A percentile compares a stretch with the other conserved stretches of the same genome.
phyloP scores from a whole-genome alignment of 1,140 invertebrate species.

The Phocides pigmalion region DNA sequence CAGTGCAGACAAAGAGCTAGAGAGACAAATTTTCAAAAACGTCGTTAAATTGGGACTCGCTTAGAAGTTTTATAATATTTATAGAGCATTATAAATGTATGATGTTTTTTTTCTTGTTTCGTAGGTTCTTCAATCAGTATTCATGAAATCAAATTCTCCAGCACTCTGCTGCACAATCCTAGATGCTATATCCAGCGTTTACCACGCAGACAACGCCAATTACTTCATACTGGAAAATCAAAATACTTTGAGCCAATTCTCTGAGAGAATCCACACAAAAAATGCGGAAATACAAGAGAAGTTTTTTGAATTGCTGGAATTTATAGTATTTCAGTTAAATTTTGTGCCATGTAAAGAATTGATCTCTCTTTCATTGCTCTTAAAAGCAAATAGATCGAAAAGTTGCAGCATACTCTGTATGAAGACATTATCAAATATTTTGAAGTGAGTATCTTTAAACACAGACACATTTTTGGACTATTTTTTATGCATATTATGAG shows the following conservation, averaged over 20 bases:
- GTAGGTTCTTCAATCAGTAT: constrained; percentile 97
- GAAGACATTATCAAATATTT: constrained; percentile 94
- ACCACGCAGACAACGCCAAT: constrained; percentile 98
- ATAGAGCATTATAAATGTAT: too few relatives aligned
- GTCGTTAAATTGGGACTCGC: too few relatives aligned
- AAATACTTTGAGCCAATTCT: constrained; percentile 97
- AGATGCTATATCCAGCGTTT: constrained; percentile 98
- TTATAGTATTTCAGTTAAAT: constrained; percentile 98
- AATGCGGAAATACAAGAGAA: constrained; percentile 96
- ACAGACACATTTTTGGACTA: too few relatives aligned
- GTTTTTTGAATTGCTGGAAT: constrained; percentile 97
- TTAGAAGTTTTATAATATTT: too few relatives aligned
- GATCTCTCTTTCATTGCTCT: constrained; percentile 96
- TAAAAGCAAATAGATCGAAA: constrained; percentile 93
- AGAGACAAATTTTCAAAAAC: too few relatives aligned
- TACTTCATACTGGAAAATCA: constrained; percentile 99
- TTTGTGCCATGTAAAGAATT: constrained; percentile 99
- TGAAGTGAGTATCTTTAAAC: constrained; percentile 85
- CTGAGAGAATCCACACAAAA: constrained; percentile 97
- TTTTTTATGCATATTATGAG: too few relatives aligned
- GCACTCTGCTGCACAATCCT: constrained; percentile 95
- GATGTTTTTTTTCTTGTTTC: constrained; percentile 39
- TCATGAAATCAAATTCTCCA: constrained; percentile 94
- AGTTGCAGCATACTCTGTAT: constrained; percentile 94
- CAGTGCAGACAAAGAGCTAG: too few relatives aligned